These are phyloP conservation scores for Smutsia gigantea DNA, from an alignment of 2,797 vertebrate genomes.

Conservation along the genomic window DNA sequence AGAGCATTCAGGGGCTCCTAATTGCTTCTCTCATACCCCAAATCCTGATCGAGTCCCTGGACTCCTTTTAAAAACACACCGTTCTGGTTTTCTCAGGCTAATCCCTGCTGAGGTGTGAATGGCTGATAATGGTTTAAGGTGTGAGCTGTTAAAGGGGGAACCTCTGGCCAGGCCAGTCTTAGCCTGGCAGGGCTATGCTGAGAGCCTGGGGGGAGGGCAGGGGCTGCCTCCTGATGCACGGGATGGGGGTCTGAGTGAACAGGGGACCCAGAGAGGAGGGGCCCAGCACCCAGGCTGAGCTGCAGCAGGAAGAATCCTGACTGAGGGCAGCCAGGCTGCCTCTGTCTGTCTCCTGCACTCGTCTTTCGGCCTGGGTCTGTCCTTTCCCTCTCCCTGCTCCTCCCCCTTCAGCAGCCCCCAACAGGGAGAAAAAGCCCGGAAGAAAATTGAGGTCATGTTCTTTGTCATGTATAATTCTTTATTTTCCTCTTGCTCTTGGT, in stretches of 20 bases:
- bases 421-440: constrained; percentile 48
- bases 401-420: neutral
- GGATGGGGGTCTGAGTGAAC: too few relatives aligned
- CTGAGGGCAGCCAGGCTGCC: neutral
- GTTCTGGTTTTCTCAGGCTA: constrained; percentile 2
- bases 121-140: constrained; percentile 44
- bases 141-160: constrained; percentile 23
- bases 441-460: constrained; percentile 83
- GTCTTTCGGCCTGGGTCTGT: neutral
- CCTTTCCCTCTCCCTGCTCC: neutral
- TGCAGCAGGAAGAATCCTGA: neutral
- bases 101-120: constrained; percentile 55
- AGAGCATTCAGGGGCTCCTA: neutral
- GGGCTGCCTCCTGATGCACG: neutral
- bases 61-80: neutral
- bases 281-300: neutral
- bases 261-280: neutral
- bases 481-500: constrained; percentile 75
- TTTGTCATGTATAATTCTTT: constrained; percentile 72
- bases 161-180: neutral
- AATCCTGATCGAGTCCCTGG: neutral
- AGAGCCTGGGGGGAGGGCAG: neutral
- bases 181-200: neutral
- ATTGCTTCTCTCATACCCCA: neutral
- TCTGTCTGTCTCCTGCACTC: neutral